phyloP scores from a whole-genome alignment of 2,888 invertebrate species.

The Leistus spinibarbis region DNA sequence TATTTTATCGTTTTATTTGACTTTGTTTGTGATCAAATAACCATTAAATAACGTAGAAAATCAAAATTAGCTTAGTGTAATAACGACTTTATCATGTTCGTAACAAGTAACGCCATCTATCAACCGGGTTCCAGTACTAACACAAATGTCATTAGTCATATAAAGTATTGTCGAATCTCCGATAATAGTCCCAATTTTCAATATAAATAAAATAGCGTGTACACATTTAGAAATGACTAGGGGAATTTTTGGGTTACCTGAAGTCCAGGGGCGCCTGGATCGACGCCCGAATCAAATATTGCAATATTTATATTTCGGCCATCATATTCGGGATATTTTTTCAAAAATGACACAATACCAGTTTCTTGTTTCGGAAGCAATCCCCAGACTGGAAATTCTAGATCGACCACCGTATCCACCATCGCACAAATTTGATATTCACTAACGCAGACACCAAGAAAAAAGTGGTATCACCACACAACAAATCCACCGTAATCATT shows the following conservation, averaged over 20 bases:
- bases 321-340: slow-evolving; percentile 89
- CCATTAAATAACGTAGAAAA: too few species aligned
- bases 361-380: slow-evolving; percentile 95
- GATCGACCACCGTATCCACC: slow-evolving; percentile 31
- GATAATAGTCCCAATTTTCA: not conserved
- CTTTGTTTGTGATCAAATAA: too few species aligned
- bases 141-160: not conserved
- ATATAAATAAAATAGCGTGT: not conserved
- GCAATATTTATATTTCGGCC: slow-evolving; percentile 92
- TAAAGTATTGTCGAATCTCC: not conserved
- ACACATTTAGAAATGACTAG: not conserved
- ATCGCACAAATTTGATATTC: slow-evolving; percentile 17
- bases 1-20: too few species aligned
- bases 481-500: not conserved
- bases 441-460: not conserved
- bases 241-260: slow-evolving; percentile 66
- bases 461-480: not conserved
- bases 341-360: slow-evolving; percentile 83
- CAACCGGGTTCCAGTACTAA: not conserved
- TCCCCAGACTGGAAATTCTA: slow-evolving; percentile 80
- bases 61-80: not conserved
- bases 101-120: not conserved
- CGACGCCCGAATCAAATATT: slow-evolving; percentile 97
- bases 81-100: not conserved
- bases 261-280: slow-evolving; percentile 93